Conservation (phyloP, 2,888 invertebrate species). For the Hipparchia semele region DNA sequence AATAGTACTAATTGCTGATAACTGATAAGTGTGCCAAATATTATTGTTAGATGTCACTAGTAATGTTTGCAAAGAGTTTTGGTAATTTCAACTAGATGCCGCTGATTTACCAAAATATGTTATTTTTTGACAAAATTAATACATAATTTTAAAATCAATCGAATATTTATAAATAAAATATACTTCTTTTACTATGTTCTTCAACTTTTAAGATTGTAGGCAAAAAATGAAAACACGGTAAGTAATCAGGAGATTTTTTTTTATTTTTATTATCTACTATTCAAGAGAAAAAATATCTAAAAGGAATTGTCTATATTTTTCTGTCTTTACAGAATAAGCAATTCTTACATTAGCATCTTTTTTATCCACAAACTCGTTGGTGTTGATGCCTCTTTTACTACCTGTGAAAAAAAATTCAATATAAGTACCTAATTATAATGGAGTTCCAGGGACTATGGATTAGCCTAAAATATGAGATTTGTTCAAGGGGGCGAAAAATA, state of each 20-base stretch:
- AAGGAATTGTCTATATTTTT: constrained; percentile 42
- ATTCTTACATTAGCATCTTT: constrained; percentile 61
- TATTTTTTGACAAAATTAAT: too few species aligned
- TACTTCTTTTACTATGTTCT: too few species aligned
- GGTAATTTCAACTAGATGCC: background rate
- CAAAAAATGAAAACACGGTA: too few species aligned
- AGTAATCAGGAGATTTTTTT: too few species aligned
- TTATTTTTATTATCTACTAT: constrained; percentile 4
- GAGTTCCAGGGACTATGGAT: too few species aligned
- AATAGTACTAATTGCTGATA: background rate
- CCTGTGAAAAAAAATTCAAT: constrained; percentile 49
- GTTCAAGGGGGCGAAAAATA: too few species aligned
- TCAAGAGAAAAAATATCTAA: constrained; percentile 37
- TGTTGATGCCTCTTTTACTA: constrained; percentile 57
- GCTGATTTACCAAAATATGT: too few species aligned
- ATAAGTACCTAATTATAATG: background rate
- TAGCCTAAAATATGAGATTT: too few species aligned
- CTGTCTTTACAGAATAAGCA: constrained; percentile 56
- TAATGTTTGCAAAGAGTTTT: background rate
- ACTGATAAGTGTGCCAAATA: background rate
- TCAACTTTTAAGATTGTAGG: too few species aligned
- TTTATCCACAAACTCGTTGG: constrained; percentile 57
- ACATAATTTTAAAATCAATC: too few species aligned
- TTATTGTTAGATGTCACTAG: background rate
- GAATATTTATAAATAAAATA: too few species aligned